Base-by-base conservation (phyloP, 2,888 invertebrate genomes). In the Hoplodrina blanda region DNA sequence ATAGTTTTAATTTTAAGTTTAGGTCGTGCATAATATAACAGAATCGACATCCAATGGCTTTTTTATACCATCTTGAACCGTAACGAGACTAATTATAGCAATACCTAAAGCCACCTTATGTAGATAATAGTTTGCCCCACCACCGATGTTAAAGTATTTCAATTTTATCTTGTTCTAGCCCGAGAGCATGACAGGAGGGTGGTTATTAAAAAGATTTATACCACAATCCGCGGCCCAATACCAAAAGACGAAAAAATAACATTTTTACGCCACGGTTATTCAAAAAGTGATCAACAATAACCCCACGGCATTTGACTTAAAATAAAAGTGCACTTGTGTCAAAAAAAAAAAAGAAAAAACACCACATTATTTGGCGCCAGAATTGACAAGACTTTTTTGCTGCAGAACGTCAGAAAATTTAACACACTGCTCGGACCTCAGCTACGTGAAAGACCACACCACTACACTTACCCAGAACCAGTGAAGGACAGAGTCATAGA, bases 381-480 rank as follows among this genome's bases (percentile, higher is more conserved):
- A 69, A 77, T 41, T 84, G 78, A 84, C 87, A 83, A 83, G 84
- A 85, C 69, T 83, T 89, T 92, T 92, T 88, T 90, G 84, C 88
- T 85, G 82, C 93, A 95, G 94, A 89, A 83, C 72, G 76, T 88
- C 1, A 82, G 91, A 59, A 83, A 90, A 62, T 95, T 95, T 87
- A 89, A 89, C 84, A 89, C 93, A 0, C 46, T 92, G 37, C 87
- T 80, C 73, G 95, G 95, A 0, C 95, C 95, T 17, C 91, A 92
- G 80, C 85, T 95, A 0, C 89, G 96, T 0, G 95, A 95, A 68
- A 84, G 95, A 0, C 94, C 95, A 0, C 90, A 95, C 70, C 96
- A 96, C 88, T 96, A 96, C 90, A 65, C 89, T 8, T 95, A 96
- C 73, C 96, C 96, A 0, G 94, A 94, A 53, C 96, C 95, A 0